Conservation (phyloP, 2,797 vertebrate genomes). For the Peromyscus attwateri region DNA sequence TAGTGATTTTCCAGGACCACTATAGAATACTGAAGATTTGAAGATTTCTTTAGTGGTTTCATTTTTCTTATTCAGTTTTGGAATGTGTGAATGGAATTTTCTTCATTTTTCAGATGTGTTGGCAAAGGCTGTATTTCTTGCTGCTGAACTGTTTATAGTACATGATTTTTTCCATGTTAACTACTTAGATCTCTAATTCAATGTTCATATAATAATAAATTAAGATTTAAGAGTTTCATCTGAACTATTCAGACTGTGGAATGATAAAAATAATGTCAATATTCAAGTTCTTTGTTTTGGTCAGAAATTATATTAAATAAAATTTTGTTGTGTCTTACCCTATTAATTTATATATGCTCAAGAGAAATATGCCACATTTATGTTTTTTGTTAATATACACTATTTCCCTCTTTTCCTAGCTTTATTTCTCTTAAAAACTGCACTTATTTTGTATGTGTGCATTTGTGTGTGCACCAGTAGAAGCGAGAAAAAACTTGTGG, state of each 20-base stretch:
- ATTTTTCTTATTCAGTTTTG: background rate
- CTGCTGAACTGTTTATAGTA: background rate
- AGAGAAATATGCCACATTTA: background rate
- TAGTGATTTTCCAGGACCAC: background rate
- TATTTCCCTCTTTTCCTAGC: background rate
- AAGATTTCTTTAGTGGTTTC: background rate
- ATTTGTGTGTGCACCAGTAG: background rate
- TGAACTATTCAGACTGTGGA: background rate
- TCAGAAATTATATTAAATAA: constrained; percentile 41
- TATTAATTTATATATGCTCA: background rate
- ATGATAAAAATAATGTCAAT: background rate
- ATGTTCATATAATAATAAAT: background rate
- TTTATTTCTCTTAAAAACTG: background rate
- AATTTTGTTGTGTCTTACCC: background rate
- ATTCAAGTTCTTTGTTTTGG: background rate
- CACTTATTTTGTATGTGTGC: background rate
- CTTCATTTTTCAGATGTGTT: background rate
- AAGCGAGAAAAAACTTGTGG: background rate
- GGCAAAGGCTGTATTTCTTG: background rate
- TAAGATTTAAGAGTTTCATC: background rate
- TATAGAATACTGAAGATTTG: constrained; percentile 15
- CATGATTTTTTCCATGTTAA: background rate
- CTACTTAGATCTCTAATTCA: constrained; percentile 3
- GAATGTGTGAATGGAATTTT: constrained; percentile 11
- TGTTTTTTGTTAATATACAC: background rate